Base-by-base conservation (phyloP, 2,888 invertebrate species). In the Hermaeophaga mercurialis region DNA sequence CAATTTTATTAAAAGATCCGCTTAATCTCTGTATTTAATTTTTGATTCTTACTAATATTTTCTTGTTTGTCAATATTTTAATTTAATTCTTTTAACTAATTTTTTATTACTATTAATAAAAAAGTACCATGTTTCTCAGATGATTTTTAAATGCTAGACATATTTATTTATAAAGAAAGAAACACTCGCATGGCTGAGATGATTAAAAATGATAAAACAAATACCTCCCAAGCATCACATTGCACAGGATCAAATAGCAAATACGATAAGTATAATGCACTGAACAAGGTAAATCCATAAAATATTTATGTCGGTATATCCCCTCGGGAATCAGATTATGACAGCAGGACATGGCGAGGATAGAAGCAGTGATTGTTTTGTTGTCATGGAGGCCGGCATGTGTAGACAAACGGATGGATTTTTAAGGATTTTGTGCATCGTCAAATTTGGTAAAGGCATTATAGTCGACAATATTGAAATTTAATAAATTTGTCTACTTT, bases 201-300 rank as follows among this genome's bases (percentile, higher is more conserved):
- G 62, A 34, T 48, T 58, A 64, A 67, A 26, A 48, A 34, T 48
- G 36, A 39, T 49, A 49, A 28, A 39, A 28, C 24, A 50, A 49
- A 68, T 50, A 66, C 69, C 67, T 70, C 66, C 54, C 67, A 63
- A 65, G 66, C 70, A 65, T 62, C 66, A 67, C 72, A 70, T 69
- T 24, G 43, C 43, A 52, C 9, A 73, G 73, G 77, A 75, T 77
- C 75, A 75, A 77, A 76, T 73, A 73, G 71, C 75, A 73, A 75
- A 75, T 74, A 72, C 70, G 76, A 75, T 76, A 78, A 78, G 76
- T 76, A 76, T 78, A 78, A 76, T 77, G 78, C 76, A 78, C 71
- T 70, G 75, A 74, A 77, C 77, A 78, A 75, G 75, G 76, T 76
- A 77, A 77, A 77, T 78, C 77, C 76, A 78, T 78, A 78, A 78